These are phyloP conservation scores for Bugula neritina DNA, from an alignment of 2,888 invertebrate species.

Conservation along the genomic window DNA sequence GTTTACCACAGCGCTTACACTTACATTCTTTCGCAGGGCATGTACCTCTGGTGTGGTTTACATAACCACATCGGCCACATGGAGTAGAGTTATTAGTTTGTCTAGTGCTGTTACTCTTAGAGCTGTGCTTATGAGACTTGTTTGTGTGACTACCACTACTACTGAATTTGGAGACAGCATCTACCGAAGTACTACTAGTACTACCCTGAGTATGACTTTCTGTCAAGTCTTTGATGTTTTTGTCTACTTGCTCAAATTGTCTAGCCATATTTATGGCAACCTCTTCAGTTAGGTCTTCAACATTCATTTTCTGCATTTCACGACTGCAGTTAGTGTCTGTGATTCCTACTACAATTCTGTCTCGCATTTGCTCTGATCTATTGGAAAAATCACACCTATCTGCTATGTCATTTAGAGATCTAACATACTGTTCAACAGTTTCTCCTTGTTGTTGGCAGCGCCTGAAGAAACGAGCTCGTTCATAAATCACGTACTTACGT, in stretches of 20 bases:
- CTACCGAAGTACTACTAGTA: too few relatives aligned
- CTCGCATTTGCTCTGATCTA: neutral
- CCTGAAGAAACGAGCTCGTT: neutral
- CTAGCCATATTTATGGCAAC: neutral
- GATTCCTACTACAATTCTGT: too few relatives aligned
- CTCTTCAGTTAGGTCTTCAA: too few relatives aligned
- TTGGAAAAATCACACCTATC: conserved; percentile 13
- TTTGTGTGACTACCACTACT: too few relatives aligned
- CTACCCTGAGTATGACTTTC: too few relatives aligned
- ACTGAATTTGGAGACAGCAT: neutral
- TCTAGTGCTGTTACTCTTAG: neutral
- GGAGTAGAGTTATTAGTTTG: neutral
- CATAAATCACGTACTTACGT: neutral
- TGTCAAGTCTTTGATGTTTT: too few relatives aligned
- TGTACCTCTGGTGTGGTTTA: neutral
- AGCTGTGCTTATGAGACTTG: too few relatives aligned
- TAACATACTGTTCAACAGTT: conserved; percentile 14
- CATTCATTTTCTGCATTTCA: neutral
- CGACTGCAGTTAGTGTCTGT: too few relatives aligned
- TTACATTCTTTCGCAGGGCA: neutral
- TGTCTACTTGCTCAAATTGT: neutral
- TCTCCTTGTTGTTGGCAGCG: neutral
- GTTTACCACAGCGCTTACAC: neutral
- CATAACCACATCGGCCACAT: neutral
- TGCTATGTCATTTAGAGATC: conserved; percentile 4